Base-by-base conservation (phyloP, 2,888 invertebrate genomes). In the Tipula lateralis region DNA sequence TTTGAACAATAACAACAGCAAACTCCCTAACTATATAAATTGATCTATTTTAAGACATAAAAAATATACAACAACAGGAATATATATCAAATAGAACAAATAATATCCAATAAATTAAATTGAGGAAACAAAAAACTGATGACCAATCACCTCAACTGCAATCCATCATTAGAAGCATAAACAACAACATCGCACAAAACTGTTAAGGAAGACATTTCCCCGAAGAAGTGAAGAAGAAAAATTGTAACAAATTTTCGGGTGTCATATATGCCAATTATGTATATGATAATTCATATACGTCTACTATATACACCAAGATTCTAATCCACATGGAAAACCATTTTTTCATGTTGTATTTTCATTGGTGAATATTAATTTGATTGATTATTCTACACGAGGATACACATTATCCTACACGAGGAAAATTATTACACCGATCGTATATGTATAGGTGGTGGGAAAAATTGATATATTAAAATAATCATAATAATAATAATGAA, bases 181-280 rank as follows among this genome's bases (percentile, higher is more conserved):
- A 66, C 66, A 66, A 66, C 19, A 66, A 66, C 66, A 66, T 24
- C 66, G 66, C 24, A 66, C 12, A 24, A 66, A 66, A 66, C 66
- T 66, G 19, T 66, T 66, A 3, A 9, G 66, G 24, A 66, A 66
- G 24, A 66, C 24, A 24, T 44, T 9, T 32, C 2, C 32, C 1
- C 3, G 36, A n/a, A n/a, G 3, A 66, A 1, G 9, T 24, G 66
- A 66, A 19, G 66, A 66, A 66, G 66, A 66, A 66, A 66, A 66
- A 66, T 66, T 66, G 66, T 66, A 66, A 66, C 66, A 66, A 66
- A 66, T 66, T 66, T 66, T 66, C 66, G 66, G 66, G 66, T 66
- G 66, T 66, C 66, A 66, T 66, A 66, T 66, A 19, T 66, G 9
- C 66, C 66, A 66, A 66, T 66, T 66, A 66, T 24, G 66, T 66